Evolutionary conservation across 2,888 invertebrate species (phyloP).

Genomic region (Oscheius sp.): DNA sequence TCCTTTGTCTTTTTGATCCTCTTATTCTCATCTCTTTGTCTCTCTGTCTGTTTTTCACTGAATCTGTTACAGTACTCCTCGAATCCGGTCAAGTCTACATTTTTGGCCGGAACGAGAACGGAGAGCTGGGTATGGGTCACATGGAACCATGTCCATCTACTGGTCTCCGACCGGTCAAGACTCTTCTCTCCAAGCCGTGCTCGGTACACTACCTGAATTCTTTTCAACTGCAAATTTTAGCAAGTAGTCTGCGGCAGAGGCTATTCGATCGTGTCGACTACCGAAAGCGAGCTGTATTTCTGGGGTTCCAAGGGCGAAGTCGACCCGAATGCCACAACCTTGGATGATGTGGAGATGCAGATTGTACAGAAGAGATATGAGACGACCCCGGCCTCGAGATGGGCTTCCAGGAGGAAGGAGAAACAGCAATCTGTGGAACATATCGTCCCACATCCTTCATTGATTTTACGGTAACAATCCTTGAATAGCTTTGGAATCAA

Average conservation of each 20-base stretch:
- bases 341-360: slow-evolving; percentile 28
- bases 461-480: slow-evolving; percentile 51
- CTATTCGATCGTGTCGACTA: slow-evolving; percentile 80
- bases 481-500: too few species aligned
- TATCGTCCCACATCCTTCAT: slow-evolving; percentile 50
- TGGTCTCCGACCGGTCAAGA: slow-evolving; percentile 75
- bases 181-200: slow-evolving; percentile 72
- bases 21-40: too few species aligned
- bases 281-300: slow-evolving; percentile 81
- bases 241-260: slow-evolving; percentile 80
- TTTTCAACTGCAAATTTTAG: slow-evolving; percentile 69
- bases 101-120: slow-evolving; percentile 80
- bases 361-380: slow-evolving; percentile 28
- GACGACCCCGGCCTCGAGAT: slow-evolving; percentile 30
- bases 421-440: slow-evolving; percentile 33
- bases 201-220: slow-evolving; percentile 38
- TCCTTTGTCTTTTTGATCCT: background rate
- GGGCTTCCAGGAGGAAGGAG: slow-evolving; percentile 37
- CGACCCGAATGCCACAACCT: slow-evolving; percentile 5
- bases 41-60: background rate
- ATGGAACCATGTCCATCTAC: slow-evolving; percentile 70
- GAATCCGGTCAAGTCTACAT: slow-evolving; percentile 78
- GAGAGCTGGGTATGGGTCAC: slow-evolving; percentile 79
- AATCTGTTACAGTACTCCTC: slow-evolving; percentile 75
- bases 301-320: slow-evolving; percentile 78